Percentiles rank a stretch among this genome's conserved stretches.
Conservation (phyloP, 1,140 invertebrate genomes). For the Lanistes nyassanus region DNA sequence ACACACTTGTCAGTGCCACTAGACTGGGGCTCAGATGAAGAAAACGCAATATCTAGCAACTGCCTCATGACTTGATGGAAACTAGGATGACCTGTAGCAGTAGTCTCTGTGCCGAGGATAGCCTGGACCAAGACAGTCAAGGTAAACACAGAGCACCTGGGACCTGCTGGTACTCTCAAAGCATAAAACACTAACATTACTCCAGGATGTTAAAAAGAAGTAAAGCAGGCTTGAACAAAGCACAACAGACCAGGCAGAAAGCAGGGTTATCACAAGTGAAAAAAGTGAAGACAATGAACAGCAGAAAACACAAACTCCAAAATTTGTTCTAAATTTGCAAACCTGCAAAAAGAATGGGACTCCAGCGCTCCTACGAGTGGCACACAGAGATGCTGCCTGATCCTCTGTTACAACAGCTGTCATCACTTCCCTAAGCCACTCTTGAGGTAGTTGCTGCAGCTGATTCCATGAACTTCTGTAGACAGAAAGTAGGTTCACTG, state of each 20-base stretch:
- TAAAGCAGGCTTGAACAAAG: not conserved
- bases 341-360: constrained; percentile 91
- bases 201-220: not conserved
- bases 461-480: constrained; percentile 58
- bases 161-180: not conserved
- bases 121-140: constrained; percentile 42
- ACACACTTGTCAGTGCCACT: constrained; percentile 26
- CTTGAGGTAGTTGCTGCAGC: constrained; percentile 75
- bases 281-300: not conserved
- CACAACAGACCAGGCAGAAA: no score
- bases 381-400: constrained; percentile 73
- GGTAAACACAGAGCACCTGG: not conserved
- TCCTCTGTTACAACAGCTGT: constrained; percentile 69
- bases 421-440: constrained; percentile 79
- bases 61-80: constrained; percentile 74
- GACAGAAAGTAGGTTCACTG: not conserved
- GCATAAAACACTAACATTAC: not conserved
- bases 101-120: constrained; percentile 72
- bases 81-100: constrained; percentile 65
- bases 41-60: constrained; percentile 70
- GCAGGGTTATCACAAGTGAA: no score
- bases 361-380: constrained; percentile 89
- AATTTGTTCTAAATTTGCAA: constrained; percentile 11
- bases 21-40: not conserved
- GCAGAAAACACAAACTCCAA: not conserved